Evolutionary conservation across 2,113 vertebrate species (phyloP).

Genomic region (Manacus vitellinus): DNA sequence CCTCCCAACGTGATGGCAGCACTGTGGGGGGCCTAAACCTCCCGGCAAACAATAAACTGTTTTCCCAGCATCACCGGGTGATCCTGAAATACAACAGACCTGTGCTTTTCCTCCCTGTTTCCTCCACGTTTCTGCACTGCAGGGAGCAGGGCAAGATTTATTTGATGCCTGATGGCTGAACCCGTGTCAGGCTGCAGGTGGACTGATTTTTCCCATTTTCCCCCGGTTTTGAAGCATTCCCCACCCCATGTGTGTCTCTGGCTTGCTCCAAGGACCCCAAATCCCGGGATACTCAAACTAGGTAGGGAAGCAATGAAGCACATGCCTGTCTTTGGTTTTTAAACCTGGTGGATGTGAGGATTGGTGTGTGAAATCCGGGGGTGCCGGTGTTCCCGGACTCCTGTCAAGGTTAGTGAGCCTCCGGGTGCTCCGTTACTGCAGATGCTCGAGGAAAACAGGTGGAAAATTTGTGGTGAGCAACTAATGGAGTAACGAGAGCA

Average conservation of each 20-base stretch:
- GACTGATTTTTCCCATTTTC: not conserved
- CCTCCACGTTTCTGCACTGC: not conserved
- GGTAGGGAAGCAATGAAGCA: not conserved
- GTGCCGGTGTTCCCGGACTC: not conserved
- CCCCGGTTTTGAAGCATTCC: not conserved
- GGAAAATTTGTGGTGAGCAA: conserved; percentile 41
- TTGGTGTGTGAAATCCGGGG: accelerated
- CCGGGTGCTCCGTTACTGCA: accelerated
- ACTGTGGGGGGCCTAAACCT: not conserved
- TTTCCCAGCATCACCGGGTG: not conserved
- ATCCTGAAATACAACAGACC: not conserved
- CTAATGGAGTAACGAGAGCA: conserved; percentile 9
- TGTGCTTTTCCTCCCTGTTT: not conserved
- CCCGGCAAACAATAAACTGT: not conserved
- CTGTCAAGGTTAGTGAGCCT: not conserved
- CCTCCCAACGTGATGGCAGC: accelerated
- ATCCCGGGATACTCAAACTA: not conserved
- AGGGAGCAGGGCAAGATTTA: not conserved
- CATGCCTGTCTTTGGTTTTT: not conserved
- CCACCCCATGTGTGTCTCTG: not conserved
- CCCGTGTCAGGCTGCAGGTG: not conserved
- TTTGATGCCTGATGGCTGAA: not conserved
- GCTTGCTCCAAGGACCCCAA: not conserved
- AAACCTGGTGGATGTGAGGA: not conserved
- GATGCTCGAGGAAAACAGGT: conserved; percentile 9